Base-by-base conservation (phyloP, 2,797 vertebrate genomes). In the Mus caroli region DNA sequence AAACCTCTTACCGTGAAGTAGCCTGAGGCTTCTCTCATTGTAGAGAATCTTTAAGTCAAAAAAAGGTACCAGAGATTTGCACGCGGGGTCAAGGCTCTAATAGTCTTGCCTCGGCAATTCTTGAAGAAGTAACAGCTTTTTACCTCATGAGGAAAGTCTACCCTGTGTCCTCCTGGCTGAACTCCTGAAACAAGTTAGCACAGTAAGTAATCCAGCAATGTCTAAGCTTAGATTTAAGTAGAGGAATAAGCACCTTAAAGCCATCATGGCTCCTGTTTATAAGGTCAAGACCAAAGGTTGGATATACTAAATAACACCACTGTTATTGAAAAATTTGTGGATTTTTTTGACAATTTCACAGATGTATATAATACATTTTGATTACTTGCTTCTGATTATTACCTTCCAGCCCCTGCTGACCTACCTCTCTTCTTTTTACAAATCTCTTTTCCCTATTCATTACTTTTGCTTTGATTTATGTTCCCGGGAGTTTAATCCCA, bases 1-100 rank as follows among this genome's bases (percentile, higher is more conserved):
- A 95, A 43, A 83, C 19, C 54, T 37, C 40, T 92, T 88, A 76
- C 85, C 46, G 14, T 20, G 43, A 94, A 94, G 69, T 19, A 90
- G 34, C 54, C 13, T 79, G 20, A 78, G 80, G 56, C 54, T 95
- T 91, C 50, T 14, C 43, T 93, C 58, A 80, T 19, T 15, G 28
- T 40, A 37, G 28, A 52, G 20, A n/a, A 28, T 80, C 50, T 34
- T 67, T 67, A 15, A 54, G 62, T 76, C 34, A 43, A 60, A 60
- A 60, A 37, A 71, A 26, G 12, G 34, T 22, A 37, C 76, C 76
- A 56, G 6, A 37, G 62, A 11, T 3, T 22, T 78, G 15, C 2
- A 9, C 46, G 4, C 28, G 6, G 20, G 71, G 58, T 6, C n/a
- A 67, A 34, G 0, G 13, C 34, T 50, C 85, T 1, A 52, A 19